phyloP scores from a whole-genome alignment of 2,888 invertebrate species.

The Drosophila helvetica region DNA sequence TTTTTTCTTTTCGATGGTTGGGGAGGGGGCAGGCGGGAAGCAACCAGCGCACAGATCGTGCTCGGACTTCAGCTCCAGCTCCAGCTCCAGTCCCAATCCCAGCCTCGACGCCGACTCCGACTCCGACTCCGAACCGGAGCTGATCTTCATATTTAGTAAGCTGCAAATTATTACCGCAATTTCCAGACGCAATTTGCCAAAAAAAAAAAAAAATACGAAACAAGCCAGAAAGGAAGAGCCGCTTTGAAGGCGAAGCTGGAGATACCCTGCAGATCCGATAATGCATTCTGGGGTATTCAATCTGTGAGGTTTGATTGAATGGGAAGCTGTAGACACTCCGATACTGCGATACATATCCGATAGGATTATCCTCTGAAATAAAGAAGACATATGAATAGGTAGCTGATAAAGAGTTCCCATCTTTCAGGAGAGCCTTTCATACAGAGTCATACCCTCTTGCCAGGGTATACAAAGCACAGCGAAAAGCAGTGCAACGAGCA shows the following conservation, averaged over 20 bases:
- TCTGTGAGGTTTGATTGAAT: too few species aligned
- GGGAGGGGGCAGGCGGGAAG: conserved; percentile 6
- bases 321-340: too few species aligned
- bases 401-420: too few species aligned
- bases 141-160: conserved; percentile 78
- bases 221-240: not conserved
- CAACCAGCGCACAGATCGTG: conserved; percentile 53
- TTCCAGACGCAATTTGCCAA: conserved; percentile 76
- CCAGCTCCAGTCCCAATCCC: not conserved
- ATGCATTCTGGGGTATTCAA: too few species aligned
- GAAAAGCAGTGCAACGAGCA: conserved; percentile 47
- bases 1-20: conserved; percentile 6
- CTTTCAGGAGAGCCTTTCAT: too few species aligned
- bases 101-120: not conserved
- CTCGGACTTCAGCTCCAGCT: conserved; percentile 12
- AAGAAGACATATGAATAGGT: too few species aligned
- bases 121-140: conserved; percentile 38
- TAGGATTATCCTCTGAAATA: not conserved
- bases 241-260: not conserved
- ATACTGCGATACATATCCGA: not conserved
- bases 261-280: not conserved
- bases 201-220: conserved; percentile 41
- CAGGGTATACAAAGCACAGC: not conserved
- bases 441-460: not conserved
- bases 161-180: conserved; percentile 76